Conservation (phyloP, 2,113 vertebrate genomes). For the Eptesicus fuscus region DNA sequence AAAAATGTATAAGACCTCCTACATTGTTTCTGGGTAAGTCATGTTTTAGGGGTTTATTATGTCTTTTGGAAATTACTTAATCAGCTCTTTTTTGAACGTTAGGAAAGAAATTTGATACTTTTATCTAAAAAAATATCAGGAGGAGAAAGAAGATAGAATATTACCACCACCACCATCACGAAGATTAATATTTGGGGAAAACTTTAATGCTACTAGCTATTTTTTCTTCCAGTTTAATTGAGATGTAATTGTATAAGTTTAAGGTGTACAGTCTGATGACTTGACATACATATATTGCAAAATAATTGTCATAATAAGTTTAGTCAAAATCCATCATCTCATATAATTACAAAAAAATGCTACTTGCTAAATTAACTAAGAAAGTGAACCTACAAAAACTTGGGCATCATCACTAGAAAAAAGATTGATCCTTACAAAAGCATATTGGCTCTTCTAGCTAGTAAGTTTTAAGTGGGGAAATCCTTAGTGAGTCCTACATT, state of each 20-base stretch:
- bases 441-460: not conserved
- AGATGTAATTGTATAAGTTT: not conserved
- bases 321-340: not conserved
- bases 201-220: not conserved
- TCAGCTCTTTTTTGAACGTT: not conserved
- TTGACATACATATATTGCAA: not conserved
- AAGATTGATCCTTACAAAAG: not conserved
- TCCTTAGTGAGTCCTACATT: not conserved
- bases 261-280: not conserved
- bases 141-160: not conserved
- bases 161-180: rapidly evolving
- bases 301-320: not conserved
- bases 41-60: not conserved
- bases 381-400: not conserved
- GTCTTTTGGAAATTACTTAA: not conserved
- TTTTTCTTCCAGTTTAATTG: not conserved
- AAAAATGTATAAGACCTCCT: not conserved
- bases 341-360: not conserved
- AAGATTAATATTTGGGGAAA: not conserved
- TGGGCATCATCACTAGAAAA: not conserved
- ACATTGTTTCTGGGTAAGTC: not conserved
- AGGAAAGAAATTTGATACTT: not conserved
- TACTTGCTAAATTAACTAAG: not conserved
- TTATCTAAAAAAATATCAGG: not conserved
- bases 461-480: not conserved